Conservation (phyloP, 2,797 vertebrate species). For the Gadopsis bispinosus region DNA sequence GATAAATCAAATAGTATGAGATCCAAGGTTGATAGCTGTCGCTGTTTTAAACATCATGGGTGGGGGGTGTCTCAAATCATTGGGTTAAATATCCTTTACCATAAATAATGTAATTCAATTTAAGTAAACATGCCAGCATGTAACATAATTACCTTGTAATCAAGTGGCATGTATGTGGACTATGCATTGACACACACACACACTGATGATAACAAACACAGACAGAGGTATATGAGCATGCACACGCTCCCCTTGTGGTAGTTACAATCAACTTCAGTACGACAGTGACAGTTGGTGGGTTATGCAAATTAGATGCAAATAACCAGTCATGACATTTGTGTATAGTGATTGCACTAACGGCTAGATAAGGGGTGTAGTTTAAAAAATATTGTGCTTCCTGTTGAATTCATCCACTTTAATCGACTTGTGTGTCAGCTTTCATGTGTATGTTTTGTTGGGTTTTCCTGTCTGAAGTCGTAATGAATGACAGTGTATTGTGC, state of each 20-base stretch:
- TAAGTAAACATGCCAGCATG: slow-evolving; percentile 63
- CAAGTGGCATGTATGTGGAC: slow-evolving; percentile 69
- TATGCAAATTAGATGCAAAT: slow-evolving; percentile 84
- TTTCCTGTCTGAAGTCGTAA: slow-evolving; percentile 47
- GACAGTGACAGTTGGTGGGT: slow-evolving; percentile 81
- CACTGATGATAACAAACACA: slow-evolving; percentile 33
- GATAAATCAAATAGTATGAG: slow-evolving; percentile 33
- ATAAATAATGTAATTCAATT: slow-evolving; percentile 69
- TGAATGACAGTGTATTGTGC: slow-evolving; percentile 56
- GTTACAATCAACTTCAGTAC: slow-evolving; percentile 72
- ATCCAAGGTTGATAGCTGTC: slow-evolving; percentile 28
- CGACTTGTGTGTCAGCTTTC: slow-evolving; percentile 43
- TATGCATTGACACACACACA: slow-evolving; percentile 33
- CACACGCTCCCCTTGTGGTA: slow-evolving; percentile 48
- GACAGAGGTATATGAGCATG: slow-evolving; percentile 41
- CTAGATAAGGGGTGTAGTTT: slow-evolving; percentile 64
- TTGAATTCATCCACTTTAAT: slow-evolving; percentile 59
- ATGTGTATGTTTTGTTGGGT: slow-evolving; percentile 42
- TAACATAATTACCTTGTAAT: slow-evolving; percentile 70
- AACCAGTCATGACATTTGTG: slow-evolving; percentile 69
- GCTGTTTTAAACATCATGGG: slow-evolving; percentile 19
- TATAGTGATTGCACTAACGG: slow-evolving; percentile 78
- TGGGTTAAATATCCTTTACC: slow-evolving; percentile 55
- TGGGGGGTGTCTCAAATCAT: slow-evolving; percentile 31
- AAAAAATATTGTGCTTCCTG: slow-evolving; percentile 51